A percentile compares a stretch with the other conserved stretches of the same genome.
Conservation (phyloP, 1,140 invertebrate genomes). For the Maniola jurtina region DNA sequence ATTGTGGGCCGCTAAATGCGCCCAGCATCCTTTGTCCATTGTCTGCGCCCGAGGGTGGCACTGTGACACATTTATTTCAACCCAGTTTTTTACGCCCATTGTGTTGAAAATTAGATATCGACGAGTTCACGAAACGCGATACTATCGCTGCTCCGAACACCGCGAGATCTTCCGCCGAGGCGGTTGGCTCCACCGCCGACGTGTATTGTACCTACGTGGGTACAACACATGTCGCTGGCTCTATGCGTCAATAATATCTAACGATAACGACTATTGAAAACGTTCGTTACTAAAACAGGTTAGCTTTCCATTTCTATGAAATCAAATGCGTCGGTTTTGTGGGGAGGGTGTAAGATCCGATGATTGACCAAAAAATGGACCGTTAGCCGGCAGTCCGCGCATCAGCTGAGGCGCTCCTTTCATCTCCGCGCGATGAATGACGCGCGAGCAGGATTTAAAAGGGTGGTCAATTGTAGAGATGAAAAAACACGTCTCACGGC, state of each 20-base stretch:
- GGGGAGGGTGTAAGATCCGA: constrained; percentile 44
- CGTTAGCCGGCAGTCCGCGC: constrained; percentile 49
- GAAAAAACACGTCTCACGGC: constrained; percentile 60
- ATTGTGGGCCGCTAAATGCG: constrained; percentile 64
- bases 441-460: constrained; percentile 42
- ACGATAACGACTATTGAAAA: neutral
- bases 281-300: constrained; percentile 61
- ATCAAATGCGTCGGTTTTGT: constrained; percentile 43
- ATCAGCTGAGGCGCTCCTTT: constrained; percentile 71
- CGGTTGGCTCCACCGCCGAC: too few relatives aligned
- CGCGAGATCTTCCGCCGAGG: neutral
- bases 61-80: constrained; percentile 77
- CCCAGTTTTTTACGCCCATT: constrained; percentile 74
- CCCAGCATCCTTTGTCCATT: constrained; percentile 69
- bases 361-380: constrained; percentile 61
- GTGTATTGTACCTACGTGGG: too few relatives aligned
- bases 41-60: constrained; percentile 71
- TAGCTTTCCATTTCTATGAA: constrained; percentile 72
- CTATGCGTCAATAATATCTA: constrained; percentile 28
- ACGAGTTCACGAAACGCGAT: constrained; percentile 71
- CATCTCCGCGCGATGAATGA: constrained; percentile 66
- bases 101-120: constrained; percentile 76
- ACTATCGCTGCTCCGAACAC: constrained; percentile 55
- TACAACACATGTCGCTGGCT: too few relatives aligned
- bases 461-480: constrained; percentile 63